Conservation (phyloP, 2,888 invertebrate species). For the Volucella zonaria region DNA sequence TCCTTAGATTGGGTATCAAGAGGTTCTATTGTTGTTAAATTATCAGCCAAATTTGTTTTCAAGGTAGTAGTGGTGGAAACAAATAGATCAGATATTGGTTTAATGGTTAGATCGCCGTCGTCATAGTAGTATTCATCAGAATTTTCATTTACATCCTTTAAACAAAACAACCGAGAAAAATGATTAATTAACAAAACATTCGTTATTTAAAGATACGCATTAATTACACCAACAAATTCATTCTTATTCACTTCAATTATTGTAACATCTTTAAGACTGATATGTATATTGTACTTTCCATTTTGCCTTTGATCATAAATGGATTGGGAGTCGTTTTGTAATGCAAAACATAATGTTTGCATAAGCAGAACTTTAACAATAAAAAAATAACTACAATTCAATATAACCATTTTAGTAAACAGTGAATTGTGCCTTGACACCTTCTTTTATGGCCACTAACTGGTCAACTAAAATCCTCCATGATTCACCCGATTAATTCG, state of each 20-base stretch:
- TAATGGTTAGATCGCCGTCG: slow-evolving; percentile 80
- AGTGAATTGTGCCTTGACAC: neutral
- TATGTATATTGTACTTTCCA: slow-evolving; percentile 90
- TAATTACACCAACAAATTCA: slow-evolving; percentile 77
- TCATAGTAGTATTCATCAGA: slow-evolving; percentile 81
- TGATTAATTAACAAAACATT: neutral
- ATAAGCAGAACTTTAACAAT: slow-evolving; percentile 12
- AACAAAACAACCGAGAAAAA: slow-evolving; percentile 66
- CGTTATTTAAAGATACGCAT: neutral
- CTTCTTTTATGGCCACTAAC: slow-evolving; percentile 1
- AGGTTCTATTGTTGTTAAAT: slow-evolving; percentile 5
- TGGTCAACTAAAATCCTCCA: slow-evolving; percentile 5
- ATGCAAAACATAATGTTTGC: slow-evolving; percentile 10
- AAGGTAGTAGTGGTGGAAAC: slow-evolving; percentile 73
- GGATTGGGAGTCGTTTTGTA: slow-evolving; percentile 36
- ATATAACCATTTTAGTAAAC: slow-evolving; percentile 1
- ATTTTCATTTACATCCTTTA: slow-evolving; percentile 77
- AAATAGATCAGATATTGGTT: slow-evolving; percentile 76
- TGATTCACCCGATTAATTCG: too few relatives aligned
- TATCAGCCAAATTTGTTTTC: slow-evolving; percentile 17
- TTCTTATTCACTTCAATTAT: slow-evolving; percentile 85
- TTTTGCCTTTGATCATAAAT: slow-evolving; percentile 88
- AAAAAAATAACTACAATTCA: neutral
- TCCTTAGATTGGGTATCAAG: neutral
- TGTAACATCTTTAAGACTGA: slow-evolving; percentile 90